A percentile compares a stretch with the other conserved stretches of the same genome.
Conservation (phyloP, 2,888 invertebrate genomes). For the Chrysotoxum bicinctum region DNA sequence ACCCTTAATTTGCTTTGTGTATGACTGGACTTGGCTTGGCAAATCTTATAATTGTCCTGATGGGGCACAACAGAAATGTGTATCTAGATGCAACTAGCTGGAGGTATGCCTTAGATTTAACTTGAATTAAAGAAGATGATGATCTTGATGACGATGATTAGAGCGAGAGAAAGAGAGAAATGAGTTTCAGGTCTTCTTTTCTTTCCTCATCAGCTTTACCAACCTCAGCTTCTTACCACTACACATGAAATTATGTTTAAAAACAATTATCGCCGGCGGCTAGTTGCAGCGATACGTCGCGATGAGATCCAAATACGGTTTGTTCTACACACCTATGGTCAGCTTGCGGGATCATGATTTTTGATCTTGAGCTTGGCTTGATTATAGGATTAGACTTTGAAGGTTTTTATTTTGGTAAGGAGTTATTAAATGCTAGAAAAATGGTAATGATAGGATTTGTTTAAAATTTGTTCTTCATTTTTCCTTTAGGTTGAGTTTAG, state of each 20-base stretch:
- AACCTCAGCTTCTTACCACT: background rate
- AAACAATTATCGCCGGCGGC: conserved; percentile 70
- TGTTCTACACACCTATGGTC: conserved; percentile 51
- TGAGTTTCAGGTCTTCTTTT: background rate
- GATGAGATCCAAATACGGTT: conserved; percentile 44
- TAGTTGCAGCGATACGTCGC: conserved; percentile 37
- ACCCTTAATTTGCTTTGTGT: conserved; percentile 61
- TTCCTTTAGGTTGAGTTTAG: background rate
- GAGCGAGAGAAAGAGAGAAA: conserved; percentile 1
- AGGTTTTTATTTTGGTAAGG: conserved; percentile 3
- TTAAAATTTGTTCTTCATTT: background rate
- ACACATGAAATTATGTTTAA: conserved; percentile 63
- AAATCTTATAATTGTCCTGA: conserved; percentile 58
- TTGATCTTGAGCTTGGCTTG: conserved; percentile 47
- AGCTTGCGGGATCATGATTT: conserved; percentile 58
- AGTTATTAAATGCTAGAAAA: conserved; percentile 58
- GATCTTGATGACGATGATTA: conserved; percentile 58
- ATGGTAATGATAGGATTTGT: conserved; percentile 46
- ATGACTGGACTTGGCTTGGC: background rate
- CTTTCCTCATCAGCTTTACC: background rate
- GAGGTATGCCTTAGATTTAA: conserved; percentile 37
- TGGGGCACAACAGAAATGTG: background rate
- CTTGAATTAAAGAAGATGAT: conserved; percentile 64
- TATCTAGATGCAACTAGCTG: background rate
- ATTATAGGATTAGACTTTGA: conserved; percentile 62